Base-by-base conservation (phyloP, 2,113 vertebrate genomes). In the Ciconia stormi region DNA sequence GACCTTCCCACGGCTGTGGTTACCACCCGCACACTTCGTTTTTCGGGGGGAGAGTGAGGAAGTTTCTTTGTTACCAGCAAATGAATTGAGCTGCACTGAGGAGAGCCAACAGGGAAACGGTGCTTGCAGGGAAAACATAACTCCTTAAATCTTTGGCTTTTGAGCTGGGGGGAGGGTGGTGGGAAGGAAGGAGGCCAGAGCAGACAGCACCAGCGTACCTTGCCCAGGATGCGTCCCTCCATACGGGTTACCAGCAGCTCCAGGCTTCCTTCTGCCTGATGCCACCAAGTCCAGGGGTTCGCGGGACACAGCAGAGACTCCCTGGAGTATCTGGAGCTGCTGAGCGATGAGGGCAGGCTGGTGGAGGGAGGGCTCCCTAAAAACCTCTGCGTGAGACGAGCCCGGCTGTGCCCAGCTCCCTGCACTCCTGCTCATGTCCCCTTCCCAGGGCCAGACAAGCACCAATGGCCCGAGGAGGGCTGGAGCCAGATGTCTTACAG, bases 11-110 rank as follows among this genome's bases (percentile, higher is more conserved):
- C 4, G 12, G 38, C 71, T 65, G 10, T 16, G 44, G 6, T 13
- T 20, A 30, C 38, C 19, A 19, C 32, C 38, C 0, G 3, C 50
- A 20, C 25, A 0, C 14, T 5, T 9, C 7, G 3, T 8, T 23
- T 59, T 10, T 38, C 1, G 16, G 7, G 11, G 23, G 42, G 20
- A 47, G 22, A 50, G 13, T 1, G 3, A 67, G 13, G 22, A 50
- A n/a, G 38, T 46, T 2, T 63, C 15, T 77, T 53, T 36, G 11
- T n/a, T 53, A 38, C 8, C 17, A 17, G n/a, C 27, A 63, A 67
- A 42, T 34, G 25, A 34, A 71, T 11, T 29, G 63, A 47, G 32
- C 7, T 8, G 13, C 29, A 8, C 36, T 32, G n/a, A 42, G 42
- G 46, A 4, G 7, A 66, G 30, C 18, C 9, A 6, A 29, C 17